phyloP scores from a whole-genome alignment of 2,888 invertebrate species.

The Incurvaria masculella region DNA sequence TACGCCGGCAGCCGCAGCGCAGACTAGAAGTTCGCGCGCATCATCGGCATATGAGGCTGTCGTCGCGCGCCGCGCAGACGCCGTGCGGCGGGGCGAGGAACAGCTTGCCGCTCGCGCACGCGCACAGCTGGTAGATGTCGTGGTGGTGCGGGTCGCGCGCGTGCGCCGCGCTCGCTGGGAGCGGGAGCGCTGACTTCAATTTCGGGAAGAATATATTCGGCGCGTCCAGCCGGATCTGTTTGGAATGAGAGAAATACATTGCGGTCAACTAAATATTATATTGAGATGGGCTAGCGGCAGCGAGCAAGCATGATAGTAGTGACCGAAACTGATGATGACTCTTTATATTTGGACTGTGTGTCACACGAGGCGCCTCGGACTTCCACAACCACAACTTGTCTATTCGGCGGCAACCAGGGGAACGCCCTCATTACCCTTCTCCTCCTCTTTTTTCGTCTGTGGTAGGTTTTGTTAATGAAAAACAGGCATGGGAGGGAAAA shows the following conservation, averaged over 20 bases:
- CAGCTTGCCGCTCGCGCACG: slow-evolving; percentile 85
- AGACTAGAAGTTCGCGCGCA: slow-evolving; percentile 14
- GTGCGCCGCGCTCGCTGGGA: slow-evolving; percentile 48
- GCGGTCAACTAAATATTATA: no score
- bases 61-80: slow-evolving; percentile 63
- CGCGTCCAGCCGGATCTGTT: slow-evolving; percentile 64
- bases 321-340: no score
- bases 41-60: slow-evolving; percentile 54
- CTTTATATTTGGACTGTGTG: no score
- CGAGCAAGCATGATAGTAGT: no score
- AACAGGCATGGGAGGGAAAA: no score
- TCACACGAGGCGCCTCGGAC: no score
- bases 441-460: no score
- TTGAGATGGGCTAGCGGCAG: no score
- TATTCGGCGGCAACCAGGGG: no score
- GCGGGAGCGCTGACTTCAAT: slow-evolving; percentile 57
- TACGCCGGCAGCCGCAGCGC: not conserved
- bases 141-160: slow-evolving; percentile 55
- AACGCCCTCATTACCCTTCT: no score
- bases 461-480: no score
- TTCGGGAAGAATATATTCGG: slow-evolving; percentile 65
- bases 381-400: no score
- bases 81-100: slow-evolving; percentile 85
- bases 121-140: slow-evolving; percentile 85
- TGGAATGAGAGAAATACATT: slow-evolving; percentile 2